phyloP scores from a whole-genome alignment of 2,113 vertebrate species.

The Butastur rufipennis region DNA sequence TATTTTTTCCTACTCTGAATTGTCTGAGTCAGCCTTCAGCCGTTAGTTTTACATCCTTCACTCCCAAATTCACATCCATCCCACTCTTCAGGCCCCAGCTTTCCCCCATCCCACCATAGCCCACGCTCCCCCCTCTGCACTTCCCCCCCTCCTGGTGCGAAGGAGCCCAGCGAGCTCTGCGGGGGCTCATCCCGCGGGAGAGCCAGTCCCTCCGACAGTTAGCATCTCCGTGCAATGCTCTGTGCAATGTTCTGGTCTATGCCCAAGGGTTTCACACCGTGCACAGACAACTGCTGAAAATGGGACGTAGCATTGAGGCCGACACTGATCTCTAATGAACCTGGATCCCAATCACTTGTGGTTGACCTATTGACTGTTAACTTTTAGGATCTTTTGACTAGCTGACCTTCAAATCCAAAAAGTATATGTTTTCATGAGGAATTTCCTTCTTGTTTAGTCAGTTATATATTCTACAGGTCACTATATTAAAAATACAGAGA shows the following conservation, averaged over 20 bases:
- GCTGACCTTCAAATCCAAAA: neutral
- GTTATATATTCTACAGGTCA: too few relatives aligned
- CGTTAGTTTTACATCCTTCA: neutral
- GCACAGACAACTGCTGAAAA: too few relatives aligned
- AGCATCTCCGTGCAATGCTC: fast-evolving
- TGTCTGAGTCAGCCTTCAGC: neutral
- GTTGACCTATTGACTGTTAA: neutral
- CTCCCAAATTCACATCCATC: too few relatives aligned
- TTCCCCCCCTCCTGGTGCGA: neutral
- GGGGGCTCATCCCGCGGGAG: neutral
- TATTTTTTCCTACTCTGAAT: neutral
- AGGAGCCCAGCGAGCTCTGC: neutral
- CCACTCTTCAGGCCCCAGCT: neutral
- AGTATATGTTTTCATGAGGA: neutral
- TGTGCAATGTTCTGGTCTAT: fast-evolving
- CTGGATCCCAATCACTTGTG: too few relatives aligned
- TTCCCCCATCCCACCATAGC: neutral
- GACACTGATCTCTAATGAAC: too few relatives aligned
- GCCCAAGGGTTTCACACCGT: fast-evolving
- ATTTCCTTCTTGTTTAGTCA: neutral
- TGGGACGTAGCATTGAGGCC: fast-evolving
- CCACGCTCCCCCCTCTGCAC: neutral
- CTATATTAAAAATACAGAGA: neutral
- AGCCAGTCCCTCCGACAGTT: fast-evolving
- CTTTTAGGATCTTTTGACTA: neutral